Evolutionary conservation across 2,797 vertebrate species (phyloP), one percentile per base, ranked within the genome.

Genomic region (Tangara arthus): DNA sequence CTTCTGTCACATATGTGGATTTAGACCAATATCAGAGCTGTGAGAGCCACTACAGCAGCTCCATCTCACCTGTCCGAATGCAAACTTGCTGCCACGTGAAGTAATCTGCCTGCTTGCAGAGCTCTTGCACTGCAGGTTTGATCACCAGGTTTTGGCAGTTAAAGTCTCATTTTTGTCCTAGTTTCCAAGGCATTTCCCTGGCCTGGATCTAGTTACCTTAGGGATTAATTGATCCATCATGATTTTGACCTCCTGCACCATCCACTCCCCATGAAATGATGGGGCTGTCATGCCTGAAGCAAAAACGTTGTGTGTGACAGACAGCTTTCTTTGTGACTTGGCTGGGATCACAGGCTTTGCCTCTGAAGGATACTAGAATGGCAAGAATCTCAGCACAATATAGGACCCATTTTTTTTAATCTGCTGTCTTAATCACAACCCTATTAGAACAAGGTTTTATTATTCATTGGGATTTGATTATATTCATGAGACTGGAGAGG

Each of bases 181-280:
- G 39, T 90, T 96, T 95, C 70, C 80, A 72, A 89, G 73, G 82
- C 77, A 90, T 94, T 96, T 94, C 82, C 77, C 59, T 83, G 59
- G 80, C 81, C 77, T 79, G 88, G 59, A 66, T 93, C 81, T 95
- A 92, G 96, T 96, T 95, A 96, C 95, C 93, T 94, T 95, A 97
- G 96, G 96, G 95, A 96, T 95, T 96, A 97, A 96, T 96, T 96
- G 95, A 97, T 95, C 93, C 95, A 96, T 96, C 96, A 95, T 92
- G 94, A 95, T 94, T 95, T 90, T 96, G 95, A 95, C 95, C 96
- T 96, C 95, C 88, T 95, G 95, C 83, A 95, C 94, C 86, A 94
- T 94, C 89, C 83, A 82, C 93, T 96, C 92, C 94, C 94, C 96
- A 92, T 93, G 96, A 95, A 96, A 94, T 95, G 93, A 95, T 93